phyloP scores from a whole-genome alignment of 2,888 invertebrate species.

The Nineta flava region DNA sequence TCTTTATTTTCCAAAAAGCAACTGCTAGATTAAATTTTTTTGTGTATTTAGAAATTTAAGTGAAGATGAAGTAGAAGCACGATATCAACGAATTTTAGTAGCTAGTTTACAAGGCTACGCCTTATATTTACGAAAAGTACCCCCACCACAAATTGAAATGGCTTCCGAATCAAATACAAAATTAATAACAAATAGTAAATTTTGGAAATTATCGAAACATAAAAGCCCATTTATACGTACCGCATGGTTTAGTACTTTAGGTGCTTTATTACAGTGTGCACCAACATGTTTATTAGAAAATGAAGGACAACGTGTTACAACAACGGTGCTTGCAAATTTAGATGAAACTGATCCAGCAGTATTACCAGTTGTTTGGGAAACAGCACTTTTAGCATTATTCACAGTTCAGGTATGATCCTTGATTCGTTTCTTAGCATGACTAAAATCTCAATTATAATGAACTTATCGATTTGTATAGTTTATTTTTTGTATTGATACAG shows the following conservation, averaged over 20 bases:
- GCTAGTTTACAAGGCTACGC: conserved; percentile 49
- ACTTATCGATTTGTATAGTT: no score
- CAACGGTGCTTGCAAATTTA: conserved; percentile 43
- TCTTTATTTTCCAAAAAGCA: background rate
- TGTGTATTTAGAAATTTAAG: conserved; percentile 29
- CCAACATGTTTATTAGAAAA: conserved; percentile 30
- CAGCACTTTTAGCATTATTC: conserved; percentile 43
- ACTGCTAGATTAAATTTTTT: background rate
- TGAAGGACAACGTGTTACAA: conserved; percentile 37
- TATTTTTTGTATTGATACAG: no score
- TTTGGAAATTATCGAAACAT: conserved; percentile 56
- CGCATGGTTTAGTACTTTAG: conserved; percentile 53
- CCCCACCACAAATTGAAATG: conserved; percentile 32
- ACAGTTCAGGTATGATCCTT: conserved; percentile 31
- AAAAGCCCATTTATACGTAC: conserved; percentile 32
- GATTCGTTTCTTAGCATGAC: conserved; percentile 6
- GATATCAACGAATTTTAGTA: conserved; percentile 47
- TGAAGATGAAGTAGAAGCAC: conserved; percentile 50
- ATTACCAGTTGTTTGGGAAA: conserved; percentile 57
- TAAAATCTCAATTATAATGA: background rate
- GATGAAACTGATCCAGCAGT: conserved; percentile 53
- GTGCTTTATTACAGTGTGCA: conserved; percentile 41
- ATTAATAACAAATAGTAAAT: conserved; percentile 41
- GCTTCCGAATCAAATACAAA: conserved; percentile 33
- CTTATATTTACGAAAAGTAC: conserved; percentile 40